A percentile compares a stretch with the other conserved stretches of the same genome.
Conservation (phyloP, 2,888 invertebrate species). For the Hirtodrosophila histrioides region DNA sequence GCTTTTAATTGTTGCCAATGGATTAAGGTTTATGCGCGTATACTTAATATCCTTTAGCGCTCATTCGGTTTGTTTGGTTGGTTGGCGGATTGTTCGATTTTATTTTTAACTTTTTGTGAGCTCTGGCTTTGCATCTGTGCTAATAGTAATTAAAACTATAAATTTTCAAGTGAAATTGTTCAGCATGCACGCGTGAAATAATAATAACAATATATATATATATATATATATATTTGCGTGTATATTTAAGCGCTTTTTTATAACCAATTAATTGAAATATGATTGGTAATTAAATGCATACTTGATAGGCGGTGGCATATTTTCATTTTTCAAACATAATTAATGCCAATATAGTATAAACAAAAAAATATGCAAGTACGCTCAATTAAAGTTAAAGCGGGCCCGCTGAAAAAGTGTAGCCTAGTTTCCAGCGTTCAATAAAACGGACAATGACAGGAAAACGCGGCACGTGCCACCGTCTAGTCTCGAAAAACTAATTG, state of each 20-base stretch:
- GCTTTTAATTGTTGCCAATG: constrained; percentile 77
- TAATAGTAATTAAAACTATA: constrained; percentile 70
- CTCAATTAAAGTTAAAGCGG: constrained; percentile 43
- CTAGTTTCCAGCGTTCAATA: constrained; percentile 56
- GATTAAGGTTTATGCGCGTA: constrained; percentile 72
- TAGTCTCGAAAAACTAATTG: constrained; percentile 74
- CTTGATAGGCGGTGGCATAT: constrained; percentile 69
- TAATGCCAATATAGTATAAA: constrained; percentile 45
- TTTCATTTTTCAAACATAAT: constrained; percentile 57
- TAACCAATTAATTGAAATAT: constrained; percentile 80
- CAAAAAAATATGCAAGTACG: constrained; percentile 21
- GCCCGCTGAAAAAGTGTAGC: constrained; percentile 27
- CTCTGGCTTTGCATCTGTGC: constrained; percentile 43
- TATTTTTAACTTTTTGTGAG: constrained; percentile 2
- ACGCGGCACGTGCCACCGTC: constrained; percentile 69
- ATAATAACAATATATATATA: constrained; percentile 54
- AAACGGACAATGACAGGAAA: constrained; percentile 29
- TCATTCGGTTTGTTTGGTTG: constrained; percentile 15
- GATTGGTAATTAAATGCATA: constrained; percentile 76
- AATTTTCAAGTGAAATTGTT: constrained; percentile 58
- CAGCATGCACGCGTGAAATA: constrained; percentile 41
- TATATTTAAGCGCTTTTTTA: constrained; percentile 56
- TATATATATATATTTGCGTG: constrained; percentile 21
- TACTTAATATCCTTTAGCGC: constrained; percentile 64
- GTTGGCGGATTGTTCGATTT: constrained; percentile 12